Conservation (phyloP, 2,113 vertebrate genomes). For the Phylloscopus whistleri region DNA sequence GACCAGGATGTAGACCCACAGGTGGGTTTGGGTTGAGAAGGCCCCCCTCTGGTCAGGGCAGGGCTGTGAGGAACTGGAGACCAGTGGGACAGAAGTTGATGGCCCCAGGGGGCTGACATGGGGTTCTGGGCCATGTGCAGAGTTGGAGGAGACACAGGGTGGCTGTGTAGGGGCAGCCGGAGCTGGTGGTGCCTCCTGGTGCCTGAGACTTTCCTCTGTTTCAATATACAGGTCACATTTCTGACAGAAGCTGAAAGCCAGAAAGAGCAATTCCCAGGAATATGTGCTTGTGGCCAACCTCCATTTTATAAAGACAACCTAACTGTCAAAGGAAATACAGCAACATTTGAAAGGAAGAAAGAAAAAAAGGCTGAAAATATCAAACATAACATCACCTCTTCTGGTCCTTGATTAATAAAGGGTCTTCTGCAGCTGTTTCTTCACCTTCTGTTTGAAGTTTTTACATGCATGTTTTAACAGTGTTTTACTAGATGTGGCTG, state of each 20-base stretch:
- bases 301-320: neutral
- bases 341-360: neutral
- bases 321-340: neutral
- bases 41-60: neutral
- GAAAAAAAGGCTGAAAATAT: neutral
- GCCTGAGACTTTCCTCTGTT: neutral
- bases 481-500: neutral
- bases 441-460: neutral
- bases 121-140: neutral
- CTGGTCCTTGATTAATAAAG: neutral
- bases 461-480: neutral
- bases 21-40: neutral
- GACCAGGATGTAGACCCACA: neutral
- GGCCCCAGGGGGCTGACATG: neutral
- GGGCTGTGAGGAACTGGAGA: neutral
- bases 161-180: neutral
- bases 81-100: neutral
- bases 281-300: neutral
- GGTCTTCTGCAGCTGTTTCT: neutral
- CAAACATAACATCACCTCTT: neutral
- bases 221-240: neutral
- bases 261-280: neutral
- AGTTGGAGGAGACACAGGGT: too few relatives aligned
- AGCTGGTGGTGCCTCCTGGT: neutral
- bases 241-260: neutral